Percentiles rank a stretch among this genome's conserved stretches.
Evolutionary conservation across 1,140 invertebrate species (phyloP).

Genomic region (Drosophila subpulchrella): DNA sequence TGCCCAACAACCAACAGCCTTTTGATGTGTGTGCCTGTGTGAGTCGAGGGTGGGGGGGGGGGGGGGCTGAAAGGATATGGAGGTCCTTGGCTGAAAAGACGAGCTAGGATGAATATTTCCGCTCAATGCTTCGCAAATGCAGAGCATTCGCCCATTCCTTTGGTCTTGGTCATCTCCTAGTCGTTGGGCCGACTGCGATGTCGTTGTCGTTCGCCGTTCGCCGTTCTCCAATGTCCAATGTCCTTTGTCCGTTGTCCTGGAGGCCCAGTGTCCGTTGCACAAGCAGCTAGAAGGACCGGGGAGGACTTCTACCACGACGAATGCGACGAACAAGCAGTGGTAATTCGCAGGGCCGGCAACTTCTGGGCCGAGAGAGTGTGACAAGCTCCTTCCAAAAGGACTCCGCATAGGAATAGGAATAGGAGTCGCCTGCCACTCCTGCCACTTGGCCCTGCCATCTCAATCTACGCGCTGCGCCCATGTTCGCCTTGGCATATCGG

Average conservation of each 20-base stretch:
- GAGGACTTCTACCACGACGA: conserved; percentile 23
- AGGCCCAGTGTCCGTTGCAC: conserved; percentile 32
- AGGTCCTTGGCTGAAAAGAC: conserved; percentile 70
- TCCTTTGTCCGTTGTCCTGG: conserved; percentile 30
- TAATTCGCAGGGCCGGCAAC: conserved; percentile 75
- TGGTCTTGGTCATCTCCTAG: conserved; percentile 75
- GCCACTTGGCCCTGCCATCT: conserved; percentile 24
- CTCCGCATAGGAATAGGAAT: no score
- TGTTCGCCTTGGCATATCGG: conserved; percentile 72
- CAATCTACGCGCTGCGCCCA: conserved; percentile 47
- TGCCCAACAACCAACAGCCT: conserved; percentile 59
- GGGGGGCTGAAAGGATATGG: conserved; percentile 13
- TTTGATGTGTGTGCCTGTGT: conserved; percentile 68
- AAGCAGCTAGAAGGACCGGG: conserved; percentile 3
- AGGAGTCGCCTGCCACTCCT: conserved; percentile 15
- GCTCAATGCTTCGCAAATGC: conserved; percentile 79
- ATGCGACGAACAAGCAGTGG: conserved; percentile 65
- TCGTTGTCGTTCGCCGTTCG: conserved; percentile 39
- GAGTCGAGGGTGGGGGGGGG: conserved; percentile 4
- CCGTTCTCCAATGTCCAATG: conserved; percentile 37
- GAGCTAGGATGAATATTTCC: conserved; percentile 79
- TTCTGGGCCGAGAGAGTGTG: conserved; percentile 60
- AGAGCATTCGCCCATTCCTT: conserved; percentile 80
- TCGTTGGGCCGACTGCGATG: conserved; percentile 41
- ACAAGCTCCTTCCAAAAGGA: conserved; percentile 43